Evolutionary conservation across 1,140 invertebrate genomes (phyloP), one percentile per base, ranked within the genome.

Genomic region (Drosophila eugracilis): DNA sequence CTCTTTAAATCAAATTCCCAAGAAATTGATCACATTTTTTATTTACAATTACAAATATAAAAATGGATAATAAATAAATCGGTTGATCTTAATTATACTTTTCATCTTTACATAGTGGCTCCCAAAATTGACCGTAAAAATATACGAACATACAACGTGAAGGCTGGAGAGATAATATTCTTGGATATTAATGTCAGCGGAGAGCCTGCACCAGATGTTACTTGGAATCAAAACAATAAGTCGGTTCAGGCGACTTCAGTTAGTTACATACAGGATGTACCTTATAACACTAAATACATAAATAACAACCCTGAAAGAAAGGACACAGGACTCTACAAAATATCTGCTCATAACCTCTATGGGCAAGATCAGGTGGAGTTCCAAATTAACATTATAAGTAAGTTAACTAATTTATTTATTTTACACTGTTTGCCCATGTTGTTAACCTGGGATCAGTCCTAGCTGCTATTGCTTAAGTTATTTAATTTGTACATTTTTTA

Each of bases 41-140:
- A n/a, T n/a, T n/a, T n/a, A n/a, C n/a, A n/a, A n/a, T n/a, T n/a
- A n/a, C n/a, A n/a, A n/a, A n/a, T n/a, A n/a, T n/a, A n/a, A n/a
- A n/a, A n/a, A n/a, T n/a, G n/a, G n/a, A n/a, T n/a, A n/a, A n/a
- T n/a, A n/a, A n/a, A n/a, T n/a, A n/a, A n/a, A n/a, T n/a, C n/a
- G n/a, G n/a, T n/a, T n/a, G n/a, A n/a, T n/a, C n/a, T 32, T 10
- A 10, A 32, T 15, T 53, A 50, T 54, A 44, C 5, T 44, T 17
- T 5, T 55, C n/a, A 5, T 30, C 30, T 55, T 74, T 42, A 92
- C 92, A 50, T 91, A 97, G 96, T 98, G 89, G 97, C 98, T 93
- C 97, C 98, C 39, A 95, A 95, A 86, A 99, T 99, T 91, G 97
- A 99, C 84, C 94, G 97, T 12, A 97, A 96, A 14, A 97, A 98